Evolutionary conservation across 1,140 invertebrate species (phyloP).

Genomic region (Drosophila subpulchrella): DNA sequence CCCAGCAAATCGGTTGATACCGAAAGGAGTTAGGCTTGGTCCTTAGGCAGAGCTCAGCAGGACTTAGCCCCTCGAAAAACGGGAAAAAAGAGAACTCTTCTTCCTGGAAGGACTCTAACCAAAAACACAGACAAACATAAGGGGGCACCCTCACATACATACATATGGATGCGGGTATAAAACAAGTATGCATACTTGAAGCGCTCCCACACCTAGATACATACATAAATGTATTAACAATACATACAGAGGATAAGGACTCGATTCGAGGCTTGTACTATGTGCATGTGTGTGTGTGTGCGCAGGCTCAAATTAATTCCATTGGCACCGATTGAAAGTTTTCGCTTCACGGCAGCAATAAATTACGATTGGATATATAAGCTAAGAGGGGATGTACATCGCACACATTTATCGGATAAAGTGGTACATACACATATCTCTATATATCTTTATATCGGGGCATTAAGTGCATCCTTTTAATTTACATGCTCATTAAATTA

Average conservation of each 20-base stretch:
- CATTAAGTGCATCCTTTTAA: constrained; percentile 75
- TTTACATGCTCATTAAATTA: constrained; percentile 82
- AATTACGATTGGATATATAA: constrained; percentile 65
- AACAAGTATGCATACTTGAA: constrained; percentile 52
- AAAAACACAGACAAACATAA: constrained; percentile 21
- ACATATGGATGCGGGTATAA: constrained; percentile 11
- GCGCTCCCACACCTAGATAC: constrained; percentile 49
- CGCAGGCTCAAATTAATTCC: constrained; percentile 75
- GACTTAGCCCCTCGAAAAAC: constrained; percentile 22
- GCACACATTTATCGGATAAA: constrained; percentile 10
- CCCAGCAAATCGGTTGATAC: constrained; percentile 24
- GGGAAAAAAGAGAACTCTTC: not conserved
- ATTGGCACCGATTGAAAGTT: constrained; percentile 82
- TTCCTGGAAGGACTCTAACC: constrained; percentile 5
- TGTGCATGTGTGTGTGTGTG: constrained; percentile 20
- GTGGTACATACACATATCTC: not conserved
- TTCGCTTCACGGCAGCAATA: constrained; percentile 77
- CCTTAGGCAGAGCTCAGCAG: constrained; percentile 36
- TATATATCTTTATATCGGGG: constrained; percentile 24
- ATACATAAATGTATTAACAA: constrained; percentile 67
- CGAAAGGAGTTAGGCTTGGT: constrained; percentile 37
- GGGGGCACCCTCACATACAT: not conserved
- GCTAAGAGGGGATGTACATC: constrained; percentile 19
- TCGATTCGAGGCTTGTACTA: constrained; percentile 15
- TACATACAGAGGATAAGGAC: constrained; percentile 29